phyloP scores from a whole-genome alignment of 2,797 vertebrate genomes.

The Spea hammondii region DNA sequence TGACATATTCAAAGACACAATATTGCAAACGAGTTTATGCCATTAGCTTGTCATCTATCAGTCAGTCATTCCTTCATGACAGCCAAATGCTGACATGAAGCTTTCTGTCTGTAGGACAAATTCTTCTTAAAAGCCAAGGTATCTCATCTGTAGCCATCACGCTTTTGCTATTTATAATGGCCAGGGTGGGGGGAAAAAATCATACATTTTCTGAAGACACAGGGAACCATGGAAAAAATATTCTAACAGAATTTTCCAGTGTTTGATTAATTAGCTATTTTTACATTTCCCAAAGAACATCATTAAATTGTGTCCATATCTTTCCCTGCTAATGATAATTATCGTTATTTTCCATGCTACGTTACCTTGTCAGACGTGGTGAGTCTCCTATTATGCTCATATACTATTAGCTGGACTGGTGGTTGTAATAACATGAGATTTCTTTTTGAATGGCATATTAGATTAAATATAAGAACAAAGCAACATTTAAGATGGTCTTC shows the following conservation, averaged over 20 bases:
- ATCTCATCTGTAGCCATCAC: too few relatives aligned
- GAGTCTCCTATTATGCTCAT: slow-evolving; percentile 30
- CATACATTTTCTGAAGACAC: too few relatives aligned
- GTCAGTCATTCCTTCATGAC: too few relatives aligned
- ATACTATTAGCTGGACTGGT: slow-evolving; percentile 22
- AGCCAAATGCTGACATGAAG: too few relatives aligned
- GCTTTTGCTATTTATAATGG: too few relatives aligned
- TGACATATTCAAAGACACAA: too few relatives aligned
- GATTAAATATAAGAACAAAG: slow-evolving; percentile 14
- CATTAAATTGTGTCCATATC: slow-evolving; percentile 45
- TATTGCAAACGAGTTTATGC: too few relatives aligned
- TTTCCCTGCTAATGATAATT: slow-evolving; percentile 40
- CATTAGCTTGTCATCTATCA: too few relatives aligned
- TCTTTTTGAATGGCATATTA: neutral
- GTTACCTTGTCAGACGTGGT: slow-evolving; percentile 38
- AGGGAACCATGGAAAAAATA: neutral
- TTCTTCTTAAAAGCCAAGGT: too few relatives aligned
- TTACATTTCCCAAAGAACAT: slow-evolving; percentile 46
- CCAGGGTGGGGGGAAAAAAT: too few relatives aligned
- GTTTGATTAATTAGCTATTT: slow-evolving; percentile 44
- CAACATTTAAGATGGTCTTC: too few relatives aligned
- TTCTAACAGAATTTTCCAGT: slow-evolving; percentile 9
- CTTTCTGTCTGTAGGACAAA: too few relatives aligned
- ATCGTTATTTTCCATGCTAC: slow-evolving; percentile 36
- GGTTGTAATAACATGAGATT: slow-evolving; percentile 19